phyloP scores from a whole-genome alignment of 2,888 invertebrate genomes.

The Malthinus seriepunctatus region DNA sequence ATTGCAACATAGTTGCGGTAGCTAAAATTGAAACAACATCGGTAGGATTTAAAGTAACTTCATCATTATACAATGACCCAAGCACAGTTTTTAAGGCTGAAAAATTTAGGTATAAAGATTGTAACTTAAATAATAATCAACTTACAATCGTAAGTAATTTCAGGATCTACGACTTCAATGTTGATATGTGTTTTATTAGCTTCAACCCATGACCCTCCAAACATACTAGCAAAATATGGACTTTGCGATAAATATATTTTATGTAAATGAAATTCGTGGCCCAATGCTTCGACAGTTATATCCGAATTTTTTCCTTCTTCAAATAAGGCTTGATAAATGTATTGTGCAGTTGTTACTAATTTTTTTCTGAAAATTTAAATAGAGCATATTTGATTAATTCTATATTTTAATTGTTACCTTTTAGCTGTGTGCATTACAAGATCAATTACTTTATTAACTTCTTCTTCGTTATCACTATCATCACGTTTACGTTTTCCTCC shows the following conservation, averaged over 20 bases:
- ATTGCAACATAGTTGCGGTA: slow-evolving; percentile 73
- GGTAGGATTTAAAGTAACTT: slow-evolving; percentile 69
- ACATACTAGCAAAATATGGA: slow-evolving; percentile 80
- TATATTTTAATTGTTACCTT: slow-evolving; percentile 54
- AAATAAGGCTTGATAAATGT: slow-evolving; percentile 77
- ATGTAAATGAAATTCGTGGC: slow-evolving; percentile 74
- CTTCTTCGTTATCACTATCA: slow-evolving; percentile 57
- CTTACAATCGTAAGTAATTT: slow-evolving; percentile 69
- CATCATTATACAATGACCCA: slow-evolving; percentile 77
- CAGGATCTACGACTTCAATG: slow-evolving; percentile 72
- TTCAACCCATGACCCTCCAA: slow-evolving; percentile 78
- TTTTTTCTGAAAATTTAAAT: slow-evolving; percentile 58
- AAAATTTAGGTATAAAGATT: slow-evolving; percentile 36
- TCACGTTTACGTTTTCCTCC: slow-evolving; percentile 62
- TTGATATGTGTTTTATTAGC: slow-evolving; percentile 65
- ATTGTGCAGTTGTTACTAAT: slow-evolving; percentile 72
- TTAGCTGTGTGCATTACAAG: slow-evolving; percentile 66
- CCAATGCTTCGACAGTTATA: slow-evolving; percentile 71
- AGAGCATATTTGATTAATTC: background rate
- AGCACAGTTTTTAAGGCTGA: slow-evolving; percentile 70
- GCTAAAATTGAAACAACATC: slow-evolving; percentile 70
- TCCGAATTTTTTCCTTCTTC: slow-evolving; percentile 77
- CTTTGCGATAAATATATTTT: slow-evolving; percentile 81
- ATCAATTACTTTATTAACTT: slow-evolving; percentile 59
- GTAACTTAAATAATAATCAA: slow-evolving; percentile 5